phyloP scores from a whole-genome alignment of 1,140 invertebrate species.

The Achroia grisella region DNA sequence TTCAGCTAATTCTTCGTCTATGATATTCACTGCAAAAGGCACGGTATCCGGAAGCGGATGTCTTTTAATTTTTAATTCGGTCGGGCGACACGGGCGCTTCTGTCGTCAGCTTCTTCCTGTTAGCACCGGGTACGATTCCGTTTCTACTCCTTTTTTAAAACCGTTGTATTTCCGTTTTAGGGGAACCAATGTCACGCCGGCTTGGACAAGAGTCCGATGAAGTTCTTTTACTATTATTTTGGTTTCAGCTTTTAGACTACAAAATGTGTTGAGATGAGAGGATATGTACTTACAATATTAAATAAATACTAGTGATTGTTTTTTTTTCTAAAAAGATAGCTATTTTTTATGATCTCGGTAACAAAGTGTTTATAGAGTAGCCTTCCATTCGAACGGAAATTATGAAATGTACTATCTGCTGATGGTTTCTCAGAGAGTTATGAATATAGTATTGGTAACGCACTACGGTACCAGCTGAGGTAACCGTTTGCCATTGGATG shows the following conservation, averaged over 20 bases:
- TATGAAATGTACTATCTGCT: too few relatives aligned
- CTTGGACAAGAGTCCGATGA: slow-evolving; percentile 24
- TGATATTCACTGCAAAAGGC: slow-evolving; percentile 23
- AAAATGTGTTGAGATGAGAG: not conserved
- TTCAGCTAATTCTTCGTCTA: not conserved
- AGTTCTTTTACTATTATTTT: slow-evolving; percentile 7
- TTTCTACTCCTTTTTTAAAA: slow-evolving; percentile 49
- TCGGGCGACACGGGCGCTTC: slow-evolving; percentile 40
- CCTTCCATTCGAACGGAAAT: too few relatives aligned
- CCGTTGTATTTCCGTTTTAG: slow-evolving; percentile 60
- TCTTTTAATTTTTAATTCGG: slow-evolving; percentile 69
- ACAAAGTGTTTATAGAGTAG: too few relatives aligned
- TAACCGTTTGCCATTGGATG: too few relatives aligned
- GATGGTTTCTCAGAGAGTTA: too few relatives aligned
- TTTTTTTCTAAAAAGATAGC: too few relatives aligned
- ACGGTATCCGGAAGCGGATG: slow-evolving; percentile 57
- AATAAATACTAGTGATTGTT: too few relatives aligned
- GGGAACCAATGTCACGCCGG: slow-evolving; percentile 37
- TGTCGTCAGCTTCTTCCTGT: slow-evolving; percentile 65
- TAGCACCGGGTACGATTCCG: slow-evolving; percentile 32
- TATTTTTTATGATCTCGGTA: too few relatives aligned
- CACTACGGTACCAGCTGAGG: too few relatives aligned
- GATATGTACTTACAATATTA: too few relatives aligned
- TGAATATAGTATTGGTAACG: too few relatives aligned
- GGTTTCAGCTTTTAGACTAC: slow-evolving; percentile 1